Conservation (phyloP, 2,888 invertebrate species). For the Trichopria drosophilae region DNA sequence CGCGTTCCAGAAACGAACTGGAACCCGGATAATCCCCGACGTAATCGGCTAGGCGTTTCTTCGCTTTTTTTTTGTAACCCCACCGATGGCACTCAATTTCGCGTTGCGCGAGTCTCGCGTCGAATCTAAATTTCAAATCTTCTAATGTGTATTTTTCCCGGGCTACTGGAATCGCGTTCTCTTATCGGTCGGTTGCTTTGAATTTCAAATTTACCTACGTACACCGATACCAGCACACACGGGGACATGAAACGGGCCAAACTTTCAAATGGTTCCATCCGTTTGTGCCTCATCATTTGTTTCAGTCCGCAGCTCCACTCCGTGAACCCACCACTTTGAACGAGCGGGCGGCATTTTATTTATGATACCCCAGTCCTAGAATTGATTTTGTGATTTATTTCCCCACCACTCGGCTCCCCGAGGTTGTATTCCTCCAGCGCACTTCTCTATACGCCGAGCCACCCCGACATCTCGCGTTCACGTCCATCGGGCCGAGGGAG, state of each 20-base stretch:
- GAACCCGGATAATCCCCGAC: conserved; percentile 7
- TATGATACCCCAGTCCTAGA: conserved; percentile 40
- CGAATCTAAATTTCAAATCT: conserved; percentile 55
- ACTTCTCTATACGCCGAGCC: too few species aligned
- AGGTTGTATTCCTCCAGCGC: too few species aligned
- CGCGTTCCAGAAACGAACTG: background rate
- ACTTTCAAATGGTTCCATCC: conserved; percentile 45
- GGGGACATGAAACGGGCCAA: too few species aligned
- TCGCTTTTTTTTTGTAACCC: background rate
- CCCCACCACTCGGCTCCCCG: too few species aligned
- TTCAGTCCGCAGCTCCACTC: conserved; percentile 26
- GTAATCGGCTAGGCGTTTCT: conserved; percentile 13
- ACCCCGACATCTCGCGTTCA: too few species aligned
- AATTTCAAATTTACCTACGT: conserved; percentile 55
- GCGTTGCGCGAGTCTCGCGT: conserved; percentile 15
- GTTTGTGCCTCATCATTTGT: conserved; percentile 47
- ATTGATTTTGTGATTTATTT: conserved; percentile 48
- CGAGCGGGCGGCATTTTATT: conserved; percentile 42
- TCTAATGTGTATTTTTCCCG: conserved; percentile 57
- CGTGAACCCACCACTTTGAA: too few species aligned
- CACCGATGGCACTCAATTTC: conserved; percentile 25
- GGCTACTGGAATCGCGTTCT: too few species aligned
- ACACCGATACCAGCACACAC: conserved; percentile 33
- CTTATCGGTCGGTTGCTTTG: conserved; percentile 50
- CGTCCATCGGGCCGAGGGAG: too few species aligned